Evolutionary conservation across 2,797 vertebrate genomes (phyloP).

Genomic region (Neosilurus mollespiculum): DNA sequence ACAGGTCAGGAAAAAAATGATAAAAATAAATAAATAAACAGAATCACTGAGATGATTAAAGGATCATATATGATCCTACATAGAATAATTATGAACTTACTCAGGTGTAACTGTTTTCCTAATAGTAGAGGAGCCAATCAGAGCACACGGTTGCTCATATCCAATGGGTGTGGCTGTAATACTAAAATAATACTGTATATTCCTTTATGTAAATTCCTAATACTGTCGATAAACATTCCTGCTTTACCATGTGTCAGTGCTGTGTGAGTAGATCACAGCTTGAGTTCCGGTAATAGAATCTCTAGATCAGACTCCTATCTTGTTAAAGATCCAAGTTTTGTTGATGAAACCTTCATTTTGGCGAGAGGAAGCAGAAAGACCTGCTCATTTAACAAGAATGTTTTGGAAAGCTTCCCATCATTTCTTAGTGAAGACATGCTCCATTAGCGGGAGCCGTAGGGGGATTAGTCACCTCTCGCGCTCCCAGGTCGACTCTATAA

Average conservation of each 20-base stretch:
- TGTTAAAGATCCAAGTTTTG: neutral
- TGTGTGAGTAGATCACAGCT: neutral
- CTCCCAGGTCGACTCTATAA: conserved; percentile 37
- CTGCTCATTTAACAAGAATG: conserved; percentile 27
- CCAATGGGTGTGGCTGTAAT: too few species aligned
- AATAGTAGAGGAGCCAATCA: too few species aligned
- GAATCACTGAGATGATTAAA: too few species aligned
- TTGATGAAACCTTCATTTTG: conserved; percentile 11
- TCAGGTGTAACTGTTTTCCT: too few species aligned
- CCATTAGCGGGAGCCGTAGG: conserved; percentile 23
- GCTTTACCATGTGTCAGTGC: neutral
- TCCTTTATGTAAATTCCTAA: too few species aligned
- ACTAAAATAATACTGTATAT: too few species aligned
- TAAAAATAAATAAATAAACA: too few species aligned
- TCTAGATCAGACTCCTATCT: neutral
- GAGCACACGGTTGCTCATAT: too few species aligned
- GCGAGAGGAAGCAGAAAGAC: conserved; percentile 9
- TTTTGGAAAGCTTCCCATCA: conserved; percentile 6
- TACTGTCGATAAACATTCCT: neutral
- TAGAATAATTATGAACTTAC: too few species aligned
- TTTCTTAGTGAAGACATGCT: conserved; percentile 24
- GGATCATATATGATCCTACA: too few species aligned
- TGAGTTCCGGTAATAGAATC: neutral
- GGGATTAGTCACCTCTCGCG: conserved; percentile 48
- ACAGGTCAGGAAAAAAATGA: too few species aligned